These are phyloP conservation scores for Limnephilus lunatus DNA, from an alignment of 2,888 invertebrate species.

Conservation along the genomic window DNA sequence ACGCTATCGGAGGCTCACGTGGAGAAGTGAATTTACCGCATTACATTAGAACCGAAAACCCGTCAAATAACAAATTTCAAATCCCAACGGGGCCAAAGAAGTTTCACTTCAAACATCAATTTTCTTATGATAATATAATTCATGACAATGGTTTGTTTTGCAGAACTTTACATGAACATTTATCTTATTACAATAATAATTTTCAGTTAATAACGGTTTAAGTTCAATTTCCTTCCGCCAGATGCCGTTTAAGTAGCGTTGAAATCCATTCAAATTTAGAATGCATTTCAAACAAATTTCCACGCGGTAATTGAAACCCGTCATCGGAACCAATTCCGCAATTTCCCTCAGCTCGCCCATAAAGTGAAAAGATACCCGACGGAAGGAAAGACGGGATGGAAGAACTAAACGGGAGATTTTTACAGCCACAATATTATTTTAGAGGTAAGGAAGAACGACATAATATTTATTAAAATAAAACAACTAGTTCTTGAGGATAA, in stretches of 20 bases:
- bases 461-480: no score
- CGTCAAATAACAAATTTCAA: no score
- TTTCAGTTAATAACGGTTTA: neutral
- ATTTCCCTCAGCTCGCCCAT: slow-evolving; percentile 26
- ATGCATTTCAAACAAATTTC: slow-evolving; percentile 44
- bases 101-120: no score
- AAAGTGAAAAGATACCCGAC: slow-evolving; percentile 43
- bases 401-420: neutral
- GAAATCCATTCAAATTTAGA: slow-evolving; percentile 40
- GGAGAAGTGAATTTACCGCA: no score
- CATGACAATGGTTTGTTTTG: no score
- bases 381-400: neutral
- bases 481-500: no score
- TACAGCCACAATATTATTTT: neutral
- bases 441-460: no score
- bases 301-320: slow-evolving; percentile 39
- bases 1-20: no score
- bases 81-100: no score
- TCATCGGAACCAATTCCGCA: slow-evolving; percentile 41
- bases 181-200: neutral
- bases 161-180: no score
- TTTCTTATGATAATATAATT: no score
- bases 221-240: neutral
- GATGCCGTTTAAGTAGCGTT: slow-evolving; percentile 12
- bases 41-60: no score